Evolutionary conservation across 1,140 invertebrate species (phyloP), one percentile per base, ranked within the genome.

Genomic region (Penaeus indicus): DNA sequence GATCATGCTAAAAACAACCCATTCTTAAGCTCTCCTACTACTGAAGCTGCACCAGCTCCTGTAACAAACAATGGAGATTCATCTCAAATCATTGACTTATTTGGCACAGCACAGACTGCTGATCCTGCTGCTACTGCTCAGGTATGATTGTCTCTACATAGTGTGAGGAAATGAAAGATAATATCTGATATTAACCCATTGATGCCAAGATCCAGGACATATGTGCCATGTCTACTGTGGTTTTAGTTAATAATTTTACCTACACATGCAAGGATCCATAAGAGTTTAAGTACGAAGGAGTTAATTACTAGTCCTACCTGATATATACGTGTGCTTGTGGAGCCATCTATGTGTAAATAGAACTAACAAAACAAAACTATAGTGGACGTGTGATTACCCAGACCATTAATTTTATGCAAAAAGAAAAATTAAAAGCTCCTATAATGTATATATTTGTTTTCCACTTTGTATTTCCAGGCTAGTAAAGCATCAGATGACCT

Each of bases 401-500:
- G 1, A 42, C 38, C 38, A 42, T 0, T 42, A 4, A 4, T 1
- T 42, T 42, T 42, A 42, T 42, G 38, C 38, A 42, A 8, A 42
- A 42, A n/a, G n/a, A n/a, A 25, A 54, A 7, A 54, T 5, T 10
- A 19, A 25, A 18, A 63, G 21, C 1, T 42, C 10, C 5, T 54
- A 1, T 54, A 16, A 54, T 54, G 1, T 0, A 13, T 54, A 54
- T n/a, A 54, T 16, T 54, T 54, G 10, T 0, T 54, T 7, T 54
- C 54, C 16, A 54, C 22, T 19, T 47, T 38, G 25, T 25, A 5
- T 22, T 38, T n/a, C 38, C 72, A 85, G 84, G 84, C 62, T 62
- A 80, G 93, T 69, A 97, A 96, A 93, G 96, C 97, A 38, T 97
- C 97, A 13, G 97, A 98, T 92, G 97, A 98, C 93, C 94, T 98